phyloP scores from a whole-genome alignment of 2,888 invertebrate species.

The Stictocephala bisonia region DNA sequence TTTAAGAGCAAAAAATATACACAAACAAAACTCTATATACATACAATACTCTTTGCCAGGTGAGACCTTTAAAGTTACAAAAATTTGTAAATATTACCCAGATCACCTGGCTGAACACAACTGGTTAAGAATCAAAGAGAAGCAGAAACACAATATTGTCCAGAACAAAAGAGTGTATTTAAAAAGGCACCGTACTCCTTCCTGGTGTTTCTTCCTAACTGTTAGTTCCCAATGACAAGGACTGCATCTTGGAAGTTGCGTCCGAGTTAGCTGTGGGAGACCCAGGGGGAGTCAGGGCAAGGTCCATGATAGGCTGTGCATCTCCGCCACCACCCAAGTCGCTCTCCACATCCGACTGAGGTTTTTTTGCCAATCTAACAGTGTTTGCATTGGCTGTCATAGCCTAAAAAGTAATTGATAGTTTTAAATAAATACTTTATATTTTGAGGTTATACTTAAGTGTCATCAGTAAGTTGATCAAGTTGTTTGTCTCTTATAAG shows the following conservation, averaged over 20 bases:
- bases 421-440: no score
- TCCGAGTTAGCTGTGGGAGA: slow-evolving; percentile 1
- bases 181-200: not conserved
- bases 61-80: slow-evolving; percentile 24
- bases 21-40: slow-evolving; percentile 26
- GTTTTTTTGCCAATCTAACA: no score
- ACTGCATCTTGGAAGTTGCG: slow-evolving; percentile 31
- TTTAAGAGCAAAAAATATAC: slow-evolving; percentile 24
- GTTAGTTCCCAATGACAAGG: slow-evolving; percentile 1
- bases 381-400: no score
- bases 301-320: not conserved
- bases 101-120: slow-evolving; percentile 37
- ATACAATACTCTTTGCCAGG: slow-evolving; percentile 29
- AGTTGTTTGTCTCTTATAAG: no score
- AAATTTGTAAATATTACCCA: not conserved
- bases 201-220: not conserved
- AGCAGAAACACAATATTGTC: slow-evolving; percentile 31
- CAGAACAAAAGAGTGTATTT: not conserved
- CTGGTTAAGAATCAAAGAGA: slow-evolving; percentile 30
- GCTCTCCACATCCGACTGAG: no score
- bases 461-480: no score
- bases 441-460: no score
- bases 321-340: slow-evolving; percentile 16
- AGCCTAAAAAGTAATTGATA: no score
- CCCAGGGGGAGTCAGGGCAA: not conserved